Evolutionary conservation across 1,140 invertebrate genomes (phyloP).

Genomic region (Eufriesea mexicana): DNA sequence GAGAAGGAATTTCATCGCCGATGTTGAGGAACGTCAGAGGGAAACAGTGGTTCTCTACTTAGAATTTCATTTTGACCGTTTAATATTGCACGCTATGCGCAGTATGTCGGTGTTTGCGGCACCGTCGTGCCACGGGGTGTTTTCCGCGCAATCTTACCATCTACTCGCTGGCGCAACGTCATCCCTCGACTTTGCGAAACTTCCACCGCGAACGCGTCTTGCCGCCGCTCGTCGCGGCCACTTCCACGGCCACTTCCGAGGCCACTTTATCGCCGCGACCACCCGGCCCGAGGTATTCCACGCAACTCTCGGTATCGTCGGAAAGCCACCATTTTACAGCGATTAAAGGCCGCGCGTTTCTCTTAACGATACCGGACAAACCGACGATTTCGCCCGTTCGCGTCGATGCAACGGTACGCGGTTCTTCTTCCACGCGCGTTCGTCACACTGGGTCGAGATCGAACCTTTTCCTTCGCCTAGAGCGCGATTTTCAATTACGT

Average conservation of each 20-base stretch:
- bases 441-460: background rate
- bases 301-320: too few species aligned
- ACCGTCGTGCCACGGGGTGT: background rate
- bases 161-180: background rate
- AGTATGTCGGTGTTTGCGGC: slow-evolving; percentile 7
- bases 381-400: too few species aligned
- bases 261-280: too few species aligned
- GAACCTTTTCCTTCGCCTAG: background rate
- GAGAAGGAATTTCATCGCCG: background rate
- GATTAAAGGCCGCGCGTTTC: too few species aligned
- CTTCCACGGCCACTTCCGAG: background rate
- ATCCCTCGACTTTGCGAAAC: slow-evolving; percentile 9
- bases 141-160: slow-evolving; percentile 15
- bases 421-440: too few species aligned
- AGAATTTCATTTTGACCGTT: slow-evolving; percentile 29
- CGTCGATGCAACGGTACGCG: too few species aligned
- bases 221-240: background rate
- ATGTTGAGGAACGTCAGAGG: too few species aligned
- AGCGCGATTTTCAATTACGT: background rate
- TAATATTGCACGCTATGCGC: slow-evolving; percentile 39
- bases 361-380: too few species aligned
- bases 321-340: too few species aligned
- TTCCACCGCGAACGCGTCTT: background rate
- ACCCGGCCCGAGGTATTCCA: too few species aligned
- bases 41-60: background rate